phyloP scores from a whole-genome alignment of 1,140 invertebrate species.

The Lordiphosa collinella region DNA sequence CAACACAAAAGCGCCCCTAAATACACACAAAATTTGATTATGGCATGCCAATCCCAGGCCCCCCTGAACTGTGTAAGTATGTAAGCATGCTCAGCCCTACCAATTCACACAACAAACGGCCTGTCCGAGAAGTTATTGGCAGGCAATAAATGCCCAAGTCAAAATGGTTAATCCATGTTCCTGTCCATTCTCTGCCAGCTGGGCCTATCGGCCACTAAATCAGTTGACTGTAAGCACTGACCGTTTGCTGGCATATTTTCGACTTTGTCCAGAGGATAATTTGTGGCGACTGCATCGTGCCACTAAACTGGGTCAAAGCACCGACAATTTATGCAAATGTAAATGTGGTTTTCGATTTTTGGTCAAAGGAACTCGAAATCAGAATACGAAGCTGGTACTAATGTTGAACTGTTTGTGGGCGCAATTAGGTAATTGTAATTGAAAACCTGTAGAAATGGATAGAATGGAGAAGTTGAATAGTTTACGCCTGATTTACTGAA shows the following conservation, averaged over 20 bases:
- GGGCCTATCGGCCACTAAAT: slow-evolving; percentile 5
- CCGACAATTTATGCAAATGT: slow-evolving; percentile 54
- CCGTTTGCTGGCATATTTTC: background rate
- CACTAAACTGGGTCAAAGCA: slow-evolving; percentile 35
- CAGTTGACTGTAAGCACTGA: background rate
- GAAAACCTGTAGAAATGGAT: background rate
- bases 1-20: slow-evolving; percentile 10
- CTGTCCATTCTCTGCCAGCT: slow-evolving; percentile 19
- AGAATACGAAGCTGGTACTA: too few relatives aligned
- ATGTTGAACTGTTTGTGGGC: too few relatives aligned
- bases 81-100: slow-evolving; percentile 3
- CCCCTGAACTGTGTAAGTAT: background rate
- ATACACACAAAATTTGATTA: slow-evolving; percentile 53
- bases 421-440: slow-evolving; percentile 5
- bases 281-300: slow-evolving; percentile 31
- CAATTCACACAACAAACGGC: background rate
- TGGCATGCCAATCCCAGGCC: slow-evolving; percentile 36
- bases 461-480: too few relatives aligned
- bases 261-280: slow-evolving; percentile 25
- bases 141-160: slow-evolving; percentile 58
- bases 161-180: slow-evolving; percentile 15
- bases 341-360: slow-evolving; percentile 11
- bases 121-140: slow-evolving; percentile 50
- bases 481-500: too few relatives aligned
- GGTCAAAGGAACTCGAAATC: too few relatives aligned